Base-by-base conservation (phyloP, 2,888 invertebrate species). In the Dascillus cervinus region DNA sequence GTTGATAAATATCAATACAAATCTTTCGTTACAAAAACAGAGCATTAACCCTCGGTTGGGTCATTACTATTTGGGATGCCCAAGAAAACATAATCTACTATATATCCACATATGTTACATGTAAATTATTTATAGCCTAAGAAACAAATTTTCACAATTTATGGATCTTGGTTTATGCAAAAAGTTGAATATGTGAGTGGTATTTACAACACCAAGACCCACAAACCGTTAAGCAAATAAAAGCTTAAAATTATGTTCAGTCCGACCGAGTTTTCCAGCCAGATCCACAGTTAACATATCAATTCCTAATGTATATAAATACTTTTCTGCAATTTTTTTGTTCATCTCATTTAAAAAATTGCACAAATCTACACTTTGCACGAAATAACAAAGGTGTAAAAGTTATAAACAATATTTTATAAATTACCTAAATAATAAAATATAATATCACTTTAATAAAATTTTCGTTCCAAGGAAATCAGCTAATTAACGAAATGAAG, bases 81-180 rank as follows among this genome's bases (percentile, higher is more conserved):
- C 48, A 44, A 45, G 41, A 42, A 35, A 48, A 49, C 52, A 53
- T 53, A 56, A 56, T 60, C 59, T 62, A 61, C 57, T 54, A 55
- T 58, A 17, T 64, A 64, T 64, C 64, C 62, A 64, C 64, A 63
- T 63, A 63, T 62, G 56, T 56, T 64, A 64, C 62, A 64, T 58
- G 56, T 60, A 63, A 60, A 56, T 56, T 56, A 53, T 56, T 56
- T 59, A 58, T 57, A 59, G 58, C 56, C 59, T 58, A 55, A 51
- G 48, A 54, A 52, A 55, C 51, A 54, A 48, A 47, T 47, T 39
- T 50, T 52, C 47, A 51, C 50, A 53, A 52, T 50, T 49, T 42
- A 43, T 52, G 53, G 52, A 49, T 51, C 53, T 47, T 47, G 44
- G 48, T 41, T 32, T 29, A 30, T 29, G 28, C 27, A 29, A 29